Evolutionary conservation across 35 echinoderm and acorn worm species (phyloP), one percentile per base, ranked within the genome.

Genomic region (Lytechinus variegatus): DNA sequence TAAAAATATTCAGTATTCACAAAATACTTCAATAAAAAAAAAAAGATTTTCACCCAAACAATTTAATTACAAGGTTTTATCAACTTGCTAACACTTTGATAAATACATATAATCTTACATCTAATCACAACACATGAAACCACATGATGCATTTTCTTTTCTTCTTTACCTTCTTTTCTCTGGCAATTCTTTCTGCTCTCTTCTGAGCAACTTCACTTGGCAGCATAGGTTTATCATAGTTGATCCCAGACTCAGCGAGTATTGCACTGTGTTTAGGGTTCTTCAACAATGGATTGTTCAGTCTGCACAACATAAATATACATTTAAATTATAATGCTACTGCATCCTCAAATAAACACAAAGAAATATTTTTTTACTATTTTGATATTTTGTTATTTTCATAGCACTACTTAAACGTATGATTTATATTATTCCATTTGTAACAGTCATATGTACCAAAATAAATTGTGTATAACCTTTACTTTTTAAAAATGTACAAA

Each of bases 191-290:
- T 51, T 99, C 98, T 53, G 98, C 98, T 96, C 98, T 97, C 94
- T 98, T 98, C 14, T 95, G 95, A 60, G 98, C 98, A 12, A 97
- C 98, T 87, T 99, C 97, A 16, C 95, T 93, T 0, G 98, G 98
- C 13, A 95, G 87, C 97, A 99, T 97, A 27, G 98, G 98, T 28
- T 99, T 99, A 87, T 99, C 98, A 29, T 99, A 99, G 61, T 27
- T 95, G 56, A 99, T 99, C 71, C 97, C 95, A 89, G 95, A 96
- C 54, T 99, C 98, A 55, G 96, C 95, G 94, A 99, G 52, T 9
- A 99, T 97, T 28, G 97, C 98, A 90, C 97, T 97, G 95, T 99
- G 98, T 56, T 99, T 99, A 24, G 97, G 98, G 61, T 99, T 99
- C 93, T 99, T 99, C 91, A 98, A 55, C 72, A 99, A 91, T 21